These are phyloP conservation scores for Cydia pomonella DNA, from an alignment of 1,140 invertebrate species.

Conservation along the genomic window DNA sequence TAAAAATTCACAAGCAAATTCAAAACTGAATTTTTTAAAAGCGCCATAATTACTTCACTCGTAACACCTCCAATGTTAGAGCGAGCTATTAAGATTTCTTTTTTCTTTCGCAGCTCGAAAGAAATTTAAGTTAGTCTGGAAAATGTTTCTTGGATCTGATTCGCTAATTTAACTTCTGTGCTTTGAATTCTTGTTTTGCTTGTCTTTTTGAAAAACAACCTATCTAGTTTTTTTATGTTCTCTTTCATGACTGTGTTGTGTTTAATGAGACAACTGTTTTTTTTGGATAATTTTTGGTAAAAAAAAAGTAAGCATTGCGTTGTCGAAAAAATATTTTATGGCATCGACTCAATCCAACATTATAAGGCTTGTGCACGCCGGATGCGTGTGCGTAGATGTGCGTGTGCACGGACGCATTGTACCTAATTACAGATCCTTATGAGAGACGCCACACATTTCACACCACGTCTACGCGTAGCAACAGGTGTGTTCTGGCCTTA, in stretches of 20 bases:
- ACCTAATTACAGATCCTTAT: no score
- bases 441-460: no score
- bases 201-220: conserved; percentile 2
- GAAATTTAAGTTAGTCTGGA: conserved; percentile 27
- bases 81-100: background rate
- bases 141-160: background rate
- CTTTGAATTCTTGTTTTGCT: background rate
- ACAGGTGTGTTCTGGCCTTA: no score
- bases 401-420: no score
- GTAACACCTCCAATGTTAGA: conserved; percentile 1
- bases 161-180: conserved; percentile 10
- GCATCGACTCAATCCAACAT: no score
- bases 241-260: background rate
- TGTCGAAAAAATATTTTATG: no score
- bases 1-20: background rate
- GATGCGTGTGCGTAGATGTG: no score
- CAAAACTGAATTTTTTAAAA: conserved; percentile 9
- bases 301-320: no score
- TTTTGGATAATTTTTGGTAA: background rate
- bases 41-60: conserved; percentile 4
- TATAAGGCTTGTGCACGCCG: no score
- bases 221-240: background rate
- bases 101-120: background rate
- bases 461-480: no score
- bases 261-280: background rate